These are phyloP conservation scores for Clistopyga incitator DNA, from an alignment of 2,888 invertebrate genomes.

Conservation along the genomic window DNA sequence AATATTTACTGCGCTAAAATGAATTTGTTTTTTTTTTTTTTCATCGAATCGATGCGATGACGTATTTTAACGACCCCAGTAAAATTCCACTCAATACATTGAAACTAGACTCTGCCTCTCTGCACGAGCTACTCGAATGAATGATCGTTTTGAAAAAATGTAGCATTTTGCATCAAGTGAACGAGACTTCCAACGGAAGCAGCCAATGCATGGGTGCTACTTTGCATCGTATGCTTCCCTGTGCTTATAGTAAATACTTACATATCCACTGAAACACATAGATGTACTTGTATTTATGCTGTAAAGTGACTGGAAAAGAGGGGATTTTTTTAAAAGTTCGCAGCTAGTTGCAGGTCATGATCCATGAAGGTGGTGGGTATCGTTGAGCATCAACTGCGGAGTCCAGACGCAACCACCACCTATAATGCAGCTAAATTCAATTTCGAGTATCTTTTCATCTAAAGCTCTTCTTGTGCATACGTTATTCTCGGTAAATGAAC, in stretches of 20 bases:
- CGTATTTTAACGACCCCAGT: too few relatives aligned
- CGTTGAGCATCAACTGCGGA: conserved; percentile 7
- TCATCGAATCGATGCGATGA: too few relatives aligned
- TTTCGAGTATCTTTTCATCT: conserved; percentile 74
- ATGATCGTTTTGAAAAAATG: neutral
- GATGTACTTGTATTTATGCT: neutral
- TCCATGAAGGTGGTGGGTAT: neutral
- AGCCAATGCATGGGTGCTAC: neutral
- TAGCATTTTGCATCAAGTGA: conserved; percentile 2
- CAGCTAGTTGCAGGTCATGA: neutral
- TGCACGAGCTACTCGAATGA: neutral
- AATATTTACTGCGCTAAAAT: too few relatives aligned
- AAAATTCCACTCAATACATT: too few relatives aligned
- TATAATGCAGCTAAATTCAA: conserved; percentile 72
- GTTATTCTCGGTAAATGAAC: conserved; percentile 68
- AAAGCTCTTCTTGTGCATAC: conserved; percentile 72
- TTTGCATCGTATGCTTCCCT: neutral
- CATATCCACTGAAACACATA: neutral
- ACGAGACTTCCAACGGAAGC: neutral
- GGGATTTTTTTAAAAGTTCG: neutral
- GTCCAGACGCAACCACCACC: conserved; percentile 60
- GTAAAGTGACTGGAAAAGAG: neutral
- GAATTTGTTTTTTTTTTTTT: too few relatives aligned
- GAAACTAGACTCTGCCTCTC: too few relatives aligned
- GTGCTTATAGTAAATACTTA: too few relatives aligned